These are phyloP conservation scores for Clunio marinus DNA, from an alignment of 2,888 invertebrate genomes.

Conservation along the genomic window DNA sequence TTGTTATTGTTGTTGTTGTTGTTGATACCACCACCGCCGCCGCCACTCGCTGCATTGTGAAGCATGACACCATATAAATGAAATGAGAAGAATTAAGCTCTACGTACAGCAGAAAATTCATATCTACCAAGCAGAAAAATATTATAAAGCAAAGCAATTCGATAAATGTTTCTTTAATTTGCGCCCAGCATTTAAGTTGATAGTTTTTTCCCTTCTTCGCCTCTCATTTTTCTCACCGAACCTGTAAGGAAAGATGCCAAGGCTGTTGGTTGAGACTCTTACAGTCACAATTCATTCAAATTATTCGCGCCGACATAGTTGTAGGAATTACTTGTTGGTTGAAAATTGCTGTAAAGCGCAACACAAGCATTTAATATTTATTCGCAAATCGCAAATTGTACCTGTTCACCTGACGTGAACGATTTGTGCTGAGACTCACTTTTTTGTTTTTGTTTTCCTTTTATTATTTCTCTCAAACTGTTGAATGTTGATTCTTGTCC, in stretches of 20 bases:
- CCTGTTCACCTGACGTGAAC: not conserved
- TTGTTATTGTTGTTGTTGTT: not conserved
- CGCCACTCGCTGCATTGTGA: not conserved
- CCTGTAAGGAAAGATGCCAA: slow-evolving; percentile 32
- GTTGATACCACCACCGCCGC: not conserved
- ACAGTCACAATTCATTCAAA: slow-evolving; percentile 28
- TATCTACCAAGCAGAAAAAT: not conserved
- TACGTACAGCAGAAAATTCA: no score
- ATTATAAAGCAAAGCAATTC: not conserved
- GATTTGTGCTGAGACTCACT: not conserved
- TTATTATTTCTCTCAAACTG: no score
- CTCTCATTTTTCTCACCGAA: not conserved
- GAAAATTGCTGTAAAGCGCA: no score
- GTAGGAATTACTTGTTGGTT: not conserved
- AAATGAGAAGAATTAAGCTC: no score
- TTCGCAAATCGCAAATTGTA: not conserved
- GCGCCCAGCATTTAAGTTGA: slow-evolving; percentile 26
- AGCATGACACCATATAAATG: not conserved
- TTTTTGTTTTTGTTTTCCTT: not conserved
- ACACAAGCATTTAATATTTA: not conserved
- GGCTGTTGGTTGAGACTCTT: slow-evolving; percentile 14
- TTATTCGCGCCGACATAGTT: not conserved
- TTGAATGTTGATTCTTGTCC: no score
- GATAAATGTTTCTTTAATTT: slow-evolving; percentile 28
- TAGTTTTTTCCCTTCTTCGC: no score